Base-by-base conservation (phyloP, 64 coral and sea anemone species). In the Porites lutea region DNA sequence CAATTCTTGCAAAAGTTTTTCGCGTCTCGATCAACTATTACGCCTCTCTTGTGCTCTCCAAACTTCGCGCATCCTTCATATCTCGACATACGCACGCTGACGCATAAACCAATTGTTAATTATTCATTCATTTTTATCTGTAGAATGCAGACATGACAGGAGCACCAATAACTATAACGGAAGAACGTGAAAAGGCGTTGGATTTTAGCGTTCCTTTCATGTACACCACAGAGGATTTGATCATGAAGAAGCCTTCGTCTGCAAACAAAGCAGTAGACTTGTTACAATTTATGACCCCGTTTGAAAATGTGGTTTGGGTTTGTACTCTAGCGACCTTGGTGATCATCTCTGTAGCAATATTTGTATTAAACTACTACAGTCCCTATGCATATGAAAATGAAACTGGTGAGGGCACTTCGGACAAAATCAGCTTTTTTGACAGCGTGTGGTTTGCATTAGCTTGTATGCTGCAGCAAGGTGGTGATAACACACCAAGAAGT, bases 381-480 rank as follows among this genome's bases (percentile, higher is more conserved):
- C 89, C 89, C 59, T 91, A 91, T 80, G 89, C 78, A 20, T 59
- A 73, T 52, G 82, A 91, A 46, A 65, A 70, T 66, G 67, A 81
- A 13, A 2, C 59, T 22, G 78, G 78, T 18, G 73, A 8, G 11
- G 77, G 77, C 21, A 82, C 88, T 4, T 90, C 88, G 13, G 65
- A 79, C 18, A 77, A 90, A 46, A 81, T 82, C 43, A 90, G 50
- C 50, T 52, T 79, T n/a, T 71, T 79, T 62, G 82, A 90, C 59
- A 78, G 75, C 14, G 13, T 90, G 19, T 90, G 88, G 88, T 90
- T 90, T 79, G 14, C 88, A n/a, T 2, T 80, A 16, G 75, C 61
- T 9, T 83, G 66, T 49, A 72, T 82, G 89, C 65, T 90, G 12
- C 89, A 82, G 27, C 89, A 90, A 60, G 89, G 89, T 2, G 49